Percentiles rank a stretch among this genome's conserved stretches.
Conservation (phyloP, 2,888 invertebrate species). For the Gandaritis pyraliata region DNA sequence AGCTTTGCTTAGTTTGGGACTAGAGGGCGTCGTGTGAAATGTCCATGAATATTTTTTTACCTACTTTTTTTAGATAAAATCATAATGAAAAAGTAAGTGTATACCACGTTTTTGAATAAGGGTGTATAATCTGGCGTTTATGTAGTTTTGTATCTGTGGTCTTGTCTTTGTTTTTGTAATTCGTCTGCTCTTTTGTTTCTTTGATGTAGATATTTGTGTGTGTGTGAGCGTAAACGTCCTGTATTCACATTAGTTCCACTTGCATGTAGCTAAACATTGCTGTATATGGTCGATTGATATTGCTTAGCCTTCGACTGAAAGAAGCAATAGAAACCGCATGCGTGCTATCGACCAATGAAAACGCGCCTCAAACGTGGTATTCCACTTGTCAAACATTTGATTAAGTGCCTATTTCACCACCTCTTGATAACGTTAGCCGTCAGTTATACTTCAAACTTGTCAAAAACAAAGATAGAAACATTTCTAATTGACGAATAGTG, state of each 20-base stretch:
- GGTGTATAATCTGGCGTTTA: conserved; percentile 3
- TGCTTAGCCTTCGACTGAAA: background rate
- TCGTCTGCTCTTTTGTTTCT: conserved; percentile 12
- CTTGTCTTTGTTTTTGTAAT: conserved; percentile 1
- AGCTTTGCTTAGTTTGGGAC: too few species aligned
- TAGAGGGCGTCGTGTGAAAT: too few species aligned
- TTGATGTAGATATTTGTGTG: background rate
- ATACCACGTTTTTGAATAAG: conserved; percentile 1
- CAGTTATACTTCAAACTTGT: too few species aligned
- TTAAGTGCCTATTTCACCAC: too few species aligned
- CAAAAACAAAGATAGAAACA: too few species aligned
- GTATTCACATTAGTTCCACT: background rate
- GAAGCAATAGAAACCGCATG: background rate
- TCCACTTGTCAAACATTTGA: background rate
- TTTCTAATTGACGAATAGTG: too few species aligned
- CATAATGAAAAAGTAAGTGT: background rate
- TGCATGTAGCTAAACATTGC: background rate
- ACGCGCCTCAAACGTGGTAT: background rate
- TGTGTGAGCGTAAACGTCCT: background rate
- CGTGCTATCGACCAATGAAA: background rate
- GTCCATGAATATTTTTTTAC: too few species aligned
- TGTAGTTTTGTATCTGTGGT: conserved; percentile 8
- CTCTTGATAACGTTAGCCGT: too few species aligned
- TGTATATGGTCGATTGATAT: background rate
- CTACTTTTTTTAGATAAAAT: too few species aligned